phyloP scores from a whole-genome alignment of 2,888 invertebrate genomes.

The Heliconius aoede region DNA sequence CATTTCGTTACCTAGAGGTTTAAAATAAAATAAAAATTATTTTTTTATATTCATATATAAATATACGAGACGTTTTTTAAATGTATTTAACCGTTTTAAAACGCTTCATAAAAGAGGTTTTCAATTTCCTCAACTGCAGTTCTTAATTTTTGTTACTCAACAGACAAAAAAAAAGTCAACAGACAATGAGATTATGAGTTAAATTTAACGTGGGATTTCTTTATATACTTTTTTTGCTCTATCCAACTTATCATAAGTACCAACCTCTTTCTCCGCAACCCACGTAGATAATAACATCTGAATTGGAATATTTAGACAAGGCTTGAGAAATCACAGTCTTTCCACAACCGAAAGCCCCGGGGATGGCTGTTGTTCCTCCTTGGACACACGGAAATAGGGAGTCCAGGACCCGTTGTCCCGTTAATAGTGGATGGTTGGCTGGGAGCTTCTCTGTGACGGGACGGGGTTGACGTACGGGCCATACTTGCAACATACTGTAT shows the following conservation, averaged over 20 bases:
- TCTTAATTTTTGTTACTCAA: too few species aligned
- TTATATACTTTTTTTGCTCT: too few species aligned
- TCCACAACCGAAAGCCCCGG: slow-evolving; percentile 99
- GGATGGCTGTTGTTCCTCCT: slow-evolving; percentile 99
- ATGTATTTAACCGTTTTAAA: too few species aligned
- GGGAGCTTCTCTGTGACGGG: slow-evolving; percentile 99
- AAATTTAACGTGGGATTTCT: too few species aligned
- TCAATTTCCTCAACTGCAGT: too few species aligned
- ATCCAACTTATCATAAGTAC: too few species aligned
- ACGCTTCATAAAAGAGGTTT: too few species aligned
- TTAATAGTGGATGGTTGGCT: slow-evolving; percentile 98
- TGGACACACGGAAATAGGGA: slow-evolving; percentile 99
- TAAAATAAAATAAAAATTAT: not conserved
- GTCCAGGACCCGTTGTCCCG: slow-evolving; percentile 99
- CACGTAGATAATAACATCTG: slow-evolving; percentile 99
- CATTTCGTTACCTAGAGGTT: slow-evolving; percentile 94
- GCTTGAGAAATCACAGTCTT: slow-evolving; percentile 99
- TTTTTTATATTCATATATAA: too few species aligned
- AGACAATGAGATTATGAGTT: too few species aligned
- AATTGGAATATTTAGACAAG: slow-evolving; percentile 99
- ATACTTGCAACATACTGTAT: slow-evolving; percentile 99
- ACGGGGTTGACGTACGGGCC: slow-evolving; percentile 99
- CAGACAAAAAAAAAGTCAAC: too few species aligned
- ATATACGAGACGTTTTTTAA: too few species aligned
- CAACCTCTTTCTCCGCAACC: slow-evolving; percentile 99